Base-by-base conservation (phyloP, 2,888 invertebrate species). In the Epinotia nisella region DNA sequence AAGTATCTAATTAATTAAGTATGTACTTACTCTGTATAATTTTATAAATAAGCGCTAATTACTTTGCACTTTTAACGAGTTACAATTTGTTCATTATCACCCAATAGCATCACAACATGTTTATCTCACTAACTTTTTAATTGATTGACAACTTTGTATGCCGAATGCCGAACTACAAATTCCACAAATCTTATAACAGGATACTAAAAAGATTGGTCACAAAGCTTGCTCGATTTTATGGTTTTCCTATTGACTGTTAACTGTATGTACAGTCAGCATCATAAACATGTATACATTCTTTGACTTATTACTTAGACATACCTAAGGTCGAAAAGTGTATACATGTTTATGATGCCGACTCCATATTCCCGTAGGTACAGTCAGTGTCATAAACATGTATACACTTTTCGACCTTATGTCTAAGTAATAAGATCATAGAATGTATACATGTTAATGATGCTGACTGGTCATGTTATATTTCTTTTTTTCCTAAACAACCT, bases 81-180 rank as follows among this genome's bases (percentile, higher is more conserved):
- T 41, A 56, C 56, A 56, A 24, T 41, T 41, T 55, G 15, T 49
- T 64, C 51, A 51, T 17, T 35, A 64, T 35, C 51, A 19, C 10
- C 21, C 13, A 53, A 35, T 62, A 51, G 45, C 17, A 29, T 53
- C 17, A 35, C 51, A 41, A 15, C 15, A 41, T 1, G 19, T 13
- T 2, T 39, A 21, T 41, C 19, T 15, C 55, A 55, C 19, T 3
- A 39, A 65, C 39, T 4, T 39, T 24, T 55, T 53, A 39, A 56
- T 41, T 55, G 21, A 24, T 21, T 24, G 2, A 2, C 21, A 24
- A 24, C 21, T 2, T 24, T 65, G 41, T 35, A 35, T 9, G 55
- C 66, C 55, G 55, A 55, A 35, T 9, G 55, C 66, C 55, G 55
- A 55, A 56, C 55, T 13, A 49, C 15, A 24, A 11, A 56, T 55